These are phyloP conservation scores for Leucoraja ocellata DNA, from an alignment of 2,797 vertebrate species.

Conservation along the genomic window DNA sequence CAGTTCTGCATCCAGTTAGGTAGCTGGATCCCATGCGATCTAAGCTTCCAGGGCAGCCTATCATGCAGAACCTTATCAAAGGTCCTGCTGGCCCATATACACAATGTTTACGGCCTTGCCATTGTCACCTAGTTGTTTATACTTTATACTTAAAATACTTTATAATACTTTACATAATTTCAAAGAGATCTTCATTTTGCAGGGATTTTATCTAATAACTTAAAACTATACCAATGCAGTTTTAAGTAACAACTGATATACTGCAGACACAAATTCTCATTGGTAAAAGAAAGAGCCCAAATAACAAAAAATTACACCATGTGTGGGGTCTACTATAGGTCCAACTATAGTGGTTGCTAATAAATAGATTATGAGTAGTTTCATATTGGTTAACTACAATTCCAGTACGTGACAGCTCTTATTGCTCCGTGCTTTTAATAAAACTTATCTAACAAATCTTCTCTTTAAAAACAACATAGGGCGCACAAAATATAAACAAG, in stretches of 20 bases:
- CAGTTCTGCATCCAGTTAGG: too few relatives aligned
- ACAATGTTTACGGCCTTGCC: too few relatives aligned
- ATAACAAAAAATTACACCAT: background rate
- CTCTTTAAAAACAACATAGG: background rate
- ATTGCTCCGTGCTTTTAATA: background rate
- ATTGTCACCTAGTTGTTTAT: background rate
- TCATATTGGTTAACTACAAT: background rate
- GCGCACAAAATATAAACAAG: background rate
- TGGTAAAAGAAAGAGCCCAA: background rate
- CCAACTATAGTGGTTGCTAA: background rate
- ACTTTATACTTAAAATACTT: background rate
- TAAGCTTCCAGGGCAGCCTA: too few relatives aligned
- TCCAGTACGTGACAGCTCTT: background rate
- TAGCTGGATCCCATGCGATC: too few relatives aligned
- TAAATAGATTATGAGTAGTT: background rate
- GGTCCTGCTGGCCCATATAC: too few relatives aligned
- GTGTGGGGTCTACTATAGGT: background rate
- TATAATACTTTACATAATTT: background rate
- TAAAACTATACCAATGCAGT: background rate
- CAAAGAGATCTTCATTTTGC: background rate
- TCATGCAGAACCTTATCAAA: too few relatives aligned
- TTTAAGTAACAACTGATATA: background rate
- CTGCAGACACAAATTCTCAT: background rate
- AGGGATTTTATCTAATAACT: background rate
- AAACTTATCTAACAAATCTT: background rate